phyloP scores from a whole-genome alignment of 2,888 invertebrate species.

The Ophioninae sp. region DNA sequence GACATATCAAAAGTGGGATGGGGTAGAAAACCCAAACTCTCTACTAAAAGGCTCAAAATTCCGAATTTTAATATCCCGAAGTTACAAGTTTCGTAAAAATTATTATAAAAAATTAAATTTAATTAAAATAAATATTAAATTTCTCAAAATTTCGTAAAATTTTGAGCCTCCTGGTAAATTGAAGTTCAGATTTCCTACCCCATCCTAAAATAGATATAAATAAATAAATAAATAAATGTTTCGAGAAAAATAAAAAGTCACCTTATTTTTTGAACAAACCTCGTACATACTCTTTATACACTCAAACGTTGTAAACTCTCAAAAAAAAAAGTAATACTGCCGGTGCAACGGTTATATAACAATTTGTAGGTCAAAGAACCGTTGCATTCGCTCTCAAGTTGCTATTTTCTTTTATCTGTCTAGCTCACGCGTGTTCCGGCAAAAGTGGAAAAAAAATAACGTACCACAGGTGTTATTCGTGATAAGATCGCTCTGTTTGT shows the following conservation, averaged over 20 bases:
- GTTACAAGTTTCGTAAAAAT: no score
- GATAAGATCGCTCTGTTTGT: conserved; percentile 85
- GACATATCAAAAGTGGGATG: no score
- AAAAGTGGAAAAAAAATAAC: conserved; percentile 44
- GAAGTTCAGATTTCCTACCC: no score
- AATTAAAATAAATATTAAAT: no score
- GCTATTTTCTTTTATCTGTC: background rate
- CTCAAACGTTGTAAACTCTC: background rate
- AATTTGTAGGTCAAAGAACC: background rate
- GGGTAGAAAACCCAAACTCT: no score
- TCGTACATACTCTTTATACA: background rate
- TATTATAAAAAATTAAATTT: no score
- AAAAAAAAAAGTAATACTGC: background rate
- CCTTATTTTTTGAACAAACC: no score
- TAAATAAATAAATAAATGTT: background rate
- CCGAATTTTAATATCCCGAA: no score
- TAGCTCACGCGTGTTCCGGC: background rate
- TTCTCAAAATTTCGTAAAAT: no score
- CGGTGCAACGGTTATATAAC: background rate
- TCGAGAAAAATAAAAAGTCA: background rate
- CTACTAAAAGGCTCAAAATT: no score
- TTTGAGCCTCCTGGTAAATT: no score
- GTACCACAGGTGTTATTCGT: conserved; percentile 84
- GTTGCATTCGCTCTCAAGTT: background rate
- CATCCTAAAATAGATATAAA: no score